phyloP scores from a whole-genome alignment of 64 coral and sea anemone genomes.

The Pachyseris speciosa region DNA sequence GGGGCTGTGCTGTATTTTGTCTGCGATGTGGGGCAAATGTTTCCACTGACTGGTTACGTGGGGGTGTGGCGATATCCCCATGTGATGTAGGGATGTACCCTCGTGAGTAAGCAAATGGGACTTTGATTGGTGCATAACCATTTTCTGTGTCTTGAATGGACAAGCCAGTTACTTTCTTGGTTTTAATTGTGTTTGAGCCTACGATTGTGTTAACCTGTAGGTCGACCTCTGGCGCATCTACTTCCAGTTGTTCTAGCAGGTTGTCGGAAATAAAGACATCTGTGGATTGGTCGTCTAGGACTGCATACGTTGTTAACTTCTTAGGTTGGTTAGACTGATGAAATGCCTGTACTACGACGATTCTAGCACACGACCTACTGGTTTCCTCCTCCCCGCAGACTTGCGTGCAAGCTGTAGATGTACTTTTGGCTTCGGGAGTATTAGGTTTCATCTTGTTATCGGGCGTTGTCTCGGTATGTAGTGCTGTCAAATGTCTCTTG shows the following conservation, averaged over 20 bases:
- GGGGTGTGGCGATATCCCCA: constrained; percentile 2
- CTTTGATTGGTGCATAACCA: neutral
- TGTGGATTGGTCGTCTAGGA: constrained; percentile 73
- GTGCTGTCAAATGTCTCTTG: constrained; percentile 51
- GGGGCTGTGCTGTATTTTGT: constrained; percentile 7
- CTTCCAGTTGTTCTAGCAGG: neutral
- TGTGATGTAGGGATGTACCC: too few species aligned
- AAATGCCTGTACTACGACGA: constrained; percentile 48
- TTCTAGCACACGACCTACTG: constrained; percentile 64
- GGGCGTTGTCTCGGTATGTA: constrained; percentile 20
- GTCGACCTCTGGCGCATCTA: constrained; percentile 43
- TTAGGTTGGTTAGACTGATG: constrained; percentile 49
- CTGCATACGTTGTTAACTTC: constrained; percentile 58
- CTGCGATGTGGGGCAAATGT: constrained; percentile 29
- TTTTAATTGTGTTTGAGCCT: too few species aligned
- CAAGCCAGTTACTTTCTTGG: too few species aligned
- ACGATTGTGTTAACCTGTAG: too few species aligned
- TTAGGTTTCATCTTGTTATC: neutral
- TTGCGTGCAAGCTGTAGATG: constrained; percentile 58
- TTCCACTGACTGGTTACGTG: constrained; percentile 35
- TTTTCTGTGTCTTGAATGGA: constrained; percentile 42
- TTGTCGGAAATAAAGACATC: constrained; percentile 68
- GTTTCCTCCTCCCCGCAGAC: constrained; percentile 59
- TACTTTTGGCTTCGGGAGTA: neutral
- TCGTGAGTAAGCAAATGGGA: too few species aligned